Evolutionary conservation across 1,140 invertebrate species (phyloP), one percentile per base, ranked within the genome.

Genomic region (Panagrolaimus sp.): DNA sequence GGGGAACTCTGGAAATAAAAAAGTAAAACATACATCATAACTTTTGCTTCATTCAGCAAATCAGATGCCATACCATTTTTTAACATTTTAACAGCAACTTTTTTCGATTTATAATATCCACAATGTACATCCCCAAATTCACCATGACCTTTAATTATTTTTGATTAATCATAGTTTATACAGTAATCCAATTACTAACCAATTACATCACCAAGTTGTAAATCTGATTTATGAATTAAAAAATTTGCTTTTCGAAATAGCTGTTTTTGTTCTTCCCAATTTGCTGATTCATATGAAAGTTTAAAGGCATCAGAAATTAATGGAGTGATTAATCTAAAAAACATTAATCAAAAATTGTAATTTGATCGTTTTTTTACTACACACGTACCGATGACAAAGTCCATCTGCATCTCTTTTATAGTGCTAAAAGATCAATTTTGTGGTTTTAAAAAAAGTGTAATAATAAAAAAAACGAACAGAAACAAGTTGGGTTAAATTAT

Each of bases 1-100:
- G n/a, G n/a, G n/a, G n/a, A n/a, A n/a, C n/a, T n/a, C n/a, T n/a
- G 7, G 31, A 38, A 38, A 38, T 2, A 38, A 11, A 53, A 53
- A n/a, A 27, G 8, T 61, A 16, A 65, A 46, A 63, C 0, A 43
- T 70, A 82, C 80, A 82, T 78, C 74, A 82, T 82, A 67, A 82
- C 78, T 27, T 68, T 71, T n/a, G 80, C 81, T 74, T 82, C 80
- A 48, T 72, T 71, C 9, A 83, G 71, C 14, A 84, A 53, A 48
- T 75, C 76, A 67, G 71, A 72, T 11, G 69, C 64, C 57, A 83
- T 75, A 65, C 78, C 82, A 67, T 98, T 94, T 85, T 98, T 98
- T 51, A 98, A 86, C 85, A 93, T 92, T 87, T 99, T 99, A 8
- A 98, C 93, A 46, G 96, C 96, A 1, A 99, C 95, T 81, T 91